Base-by-base conservation (phyloP, 1,140 invertebrate genomes). In the Aphelinus atriplicis region DNA sequence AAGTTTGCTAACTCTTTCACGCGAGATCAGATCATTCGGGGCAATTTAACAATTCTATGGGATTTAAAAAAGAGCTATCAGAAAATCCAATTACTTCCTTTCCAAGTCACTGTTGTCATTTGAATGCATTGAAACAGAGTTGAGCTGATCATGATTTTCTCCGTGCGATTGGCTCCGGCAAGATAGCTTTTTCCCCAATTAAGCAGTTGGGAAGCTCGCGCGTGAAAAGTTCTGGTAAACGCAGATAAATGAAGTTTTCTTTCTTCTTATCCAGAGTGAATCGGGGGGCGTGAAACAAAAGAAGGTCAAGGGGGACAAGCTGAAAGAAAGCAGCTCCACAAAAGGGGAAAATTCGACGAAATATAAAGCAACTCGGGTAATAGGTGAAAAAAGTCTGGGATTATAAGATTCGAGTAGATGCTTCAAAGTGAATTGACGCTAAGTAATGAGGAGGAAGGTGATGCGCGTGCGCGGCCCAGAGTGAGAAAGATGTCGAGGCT, bases 241-340 rank as follows among this genome's bases (percentile, higher is more conserved):
- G 42, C 64, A 26, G 56, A 58, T 57, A 55, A 57, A 69, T 48
- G 67, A 60, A 26, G 57, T 43, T 5, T 3, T 62, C 68, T 71
- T 78, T 9, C 73, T 76, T 77, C 78, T 78, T 78, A 74, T 78
- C 71, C 72, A 77, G 76, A 42, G 1, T 48, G 45, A 72, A 56
- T 51, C 48, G n/a, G 26, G 10, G 10, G 26, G 3, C 50, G 7
- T 72, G 64, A 63, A 77, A 70, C 77, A 75, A 77, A 80, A 72
- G 77, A 72, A 75, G 78, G 75, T 78, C 71, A 75, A 79, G 75
- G 73, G 66, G 63, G 75, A 75, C 78, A 76, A 9, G 51, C 9
- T 9, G 9, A 53, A 68, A 71, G 75, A 80, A 79, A 71, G 66
- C 65, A 47, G 68, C 6, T 55, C 1, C 26, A 26, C 58, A 4